phyloP scores from a whole-genome alignment of 2,888 invertebrate species.

The Euspilapteryx auroguttella region DNA sequence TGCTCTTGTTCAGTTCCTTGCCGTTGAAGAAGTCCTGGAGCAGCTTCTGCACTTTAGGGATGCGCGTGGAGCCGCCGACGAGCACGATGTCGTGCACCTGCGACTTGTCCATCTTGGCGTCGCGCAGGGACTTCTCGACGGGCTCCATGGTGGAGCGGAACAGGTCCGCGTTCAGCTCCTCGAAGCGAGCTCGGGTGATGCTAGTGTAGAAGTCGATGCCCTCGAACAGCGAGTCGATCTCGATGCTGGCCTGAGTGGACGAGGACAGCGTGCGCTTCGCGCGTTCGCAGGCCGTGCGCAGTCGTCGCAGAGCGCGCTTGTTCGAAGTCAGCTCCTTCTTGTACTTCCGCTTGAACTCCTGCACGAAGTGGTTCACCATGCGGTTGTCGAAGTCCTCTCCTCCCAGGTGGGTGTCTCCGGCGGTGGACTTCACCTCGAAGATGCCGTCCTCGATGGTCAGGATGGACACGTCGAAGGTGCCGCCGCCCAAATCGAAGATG shows the following conservation, averaged over 20 bases:
- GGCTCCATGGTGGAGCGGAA: slow-evolving; percentile 96
- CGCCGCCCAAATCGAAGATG: too few species aligned
- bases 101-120: slow-evolving; percentile 95
- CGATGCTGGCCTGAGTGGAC: slow-evolving; percentile 88
- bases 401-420: slow-evolving; percentile 92
- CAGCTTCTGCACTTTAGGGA: slow-evolving; percentile 96
- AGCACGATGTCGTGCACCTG: slow-evolving; percentile 89
- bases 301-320: slow-evolving; percentile 86
- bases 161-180: slow-evolving; percentile 94
- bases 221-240: slow-evolving; percentile 93
- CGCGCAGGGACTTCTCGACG: slow-evolving; percentile 93
- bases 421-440: slow-evolving; percentile 95
- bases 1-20: slow-evolving; percentile 94
- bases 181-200: slow-evolving; percentile 94
- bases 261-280: slow-evolving; percentile 87
- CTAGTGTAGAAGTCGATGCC: slow-evolving; percentile 96
- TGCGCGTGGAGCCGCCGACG: slow-evolving; percentile 96
- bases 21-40: slow-evolving; percentile 96
- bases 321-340: slow-evolving; percentile 87
- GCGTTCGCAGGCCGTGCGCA: slow-evolving; percentile 90
- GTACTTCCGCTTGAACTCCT: slow-evolving; percentile 91
- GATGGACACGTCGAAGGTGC: slow-evolving; percentile 94
- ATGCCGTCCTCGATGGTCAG: slow-evolving; percentile 92
- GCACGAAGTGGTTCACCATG: slow-evolving; percentile 86
- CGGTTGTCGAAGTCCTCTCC: too few species aligned